Evolutionary conservation across 2,888 invertebrate genomes (phyloP), one percentile per base, ranked within the genome.

Genomic region (Trachelus iudaicus): DNA sequence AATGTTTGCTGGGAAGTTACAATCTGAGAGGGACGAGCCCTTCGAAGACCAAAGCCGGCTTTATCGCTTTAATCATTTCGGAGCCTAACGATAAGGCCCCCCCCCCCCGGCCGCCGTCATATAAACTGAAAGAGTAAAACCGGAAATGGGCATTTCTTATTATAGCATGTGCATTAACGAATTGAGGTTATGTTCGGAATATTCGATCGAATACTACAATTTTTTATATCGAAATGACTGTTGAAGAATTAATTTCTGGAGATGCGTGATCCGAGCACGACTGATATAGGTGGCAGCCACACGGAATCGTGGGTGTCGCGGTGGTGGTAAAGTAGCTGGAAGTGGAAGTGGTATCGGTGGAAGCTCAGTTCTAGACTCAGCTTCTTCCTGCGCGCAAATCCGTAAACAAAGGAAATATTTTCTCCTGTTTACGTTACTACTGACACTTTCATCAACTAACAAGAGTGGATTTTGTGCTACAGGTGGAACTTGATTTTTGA

Each of bases 311-410:
- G 31, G 33, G 30, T 33, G 71, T 13, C 40, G 40, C 15, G 31
- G 71, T 71, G 71, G 71, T 31, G 71, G 71, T 33, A 33, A n/a
- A 71, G 71, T 31, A 31, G 31, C 31, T 33, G 71, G 71, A 33
- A 31, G 71, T 33, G 71, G 71, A 33, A 33, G 71, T 33, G 31
- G 71, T 71, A 1, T 12, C 71, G 31, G 31, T 71, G 81, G 76
- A 79, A 77, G 79, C 79, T 85, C 83, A 86, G 86, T 86, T 76
- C 77, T 79, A 77, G 73, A 84, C 79, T 77, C 81, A 80, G 82
- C 79, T 80, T 82, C 81, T 79, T 82, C 81, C 81, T 79, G 79
- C 77, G 75, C 81, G 81, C 83, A 83, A 82, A 81, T 79, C 69
- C 79, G 77, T 77, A 76, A 75, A 79, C 77, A 79, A 80, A 40